These are phyloP conservation scores for Ia io DNA, from an alignment of 2,113 vertebrate species.

Conservation along the genomic window DNA sequence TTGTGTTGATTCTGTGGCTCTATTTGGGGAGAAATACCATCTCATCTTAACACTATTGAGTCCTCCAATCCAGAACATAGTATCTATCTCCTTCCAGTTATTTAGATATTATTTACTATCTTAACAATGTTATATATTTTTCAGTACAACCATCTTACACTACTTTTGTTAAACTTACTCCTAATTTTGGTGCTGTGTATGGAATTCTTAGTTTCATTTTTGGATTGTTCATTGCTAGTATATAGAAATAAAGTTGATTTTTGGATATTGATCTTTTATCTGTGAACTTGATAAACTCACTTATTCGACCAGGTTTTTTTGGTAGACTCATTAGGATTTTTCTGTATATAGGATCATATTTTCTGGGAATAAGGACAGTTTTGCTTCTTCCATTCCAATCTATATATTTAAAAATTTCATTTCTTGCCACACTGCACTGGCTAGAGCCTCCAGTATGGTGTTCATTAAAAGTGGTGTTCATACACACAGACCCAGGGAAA, in stretches of 20 bases:
- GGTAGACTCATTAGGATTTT: not conserved
- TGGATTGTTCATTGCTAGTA: not conserved
- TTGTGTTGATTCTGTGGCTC: not conserved
- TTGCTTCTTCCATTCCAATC: not conserved
- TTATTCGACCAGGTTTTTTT: not conserved
- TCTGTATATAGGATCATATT: not conserved
- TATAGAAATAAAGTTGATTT: not conserved
- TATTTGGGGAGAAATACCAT: not conserved
- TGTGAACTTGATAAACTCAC: not conserved
- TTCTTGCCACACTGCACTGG: not conserved
- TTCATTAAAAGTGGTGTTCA: not conserved
- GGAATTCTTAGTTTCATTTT: slow-evolving; percentile 25
- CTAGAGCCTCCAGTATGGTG: not conserved
- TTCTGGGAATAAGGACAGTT: not conserved
- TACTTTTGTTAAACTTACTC: not conserved
- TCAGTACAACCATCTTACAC: not conserved
- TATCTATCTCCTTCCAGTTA: not conserved
- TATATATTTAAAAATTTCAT: not conserved
- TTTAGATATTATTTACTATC: not conserved
- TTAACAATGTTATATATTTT: not conserved
- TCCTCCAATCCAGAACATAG: not conserved
- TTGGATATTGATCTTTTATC: not conserved
- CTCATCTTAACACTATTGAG: not conserved
- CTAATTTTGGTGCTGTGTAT: not conserved
- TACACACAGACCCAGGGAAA: not conserved